Evolutionary conservation across 2,888 invertebrate species (phyloP).

Genomic region (Trissonchulus latispiculum): DNA sequence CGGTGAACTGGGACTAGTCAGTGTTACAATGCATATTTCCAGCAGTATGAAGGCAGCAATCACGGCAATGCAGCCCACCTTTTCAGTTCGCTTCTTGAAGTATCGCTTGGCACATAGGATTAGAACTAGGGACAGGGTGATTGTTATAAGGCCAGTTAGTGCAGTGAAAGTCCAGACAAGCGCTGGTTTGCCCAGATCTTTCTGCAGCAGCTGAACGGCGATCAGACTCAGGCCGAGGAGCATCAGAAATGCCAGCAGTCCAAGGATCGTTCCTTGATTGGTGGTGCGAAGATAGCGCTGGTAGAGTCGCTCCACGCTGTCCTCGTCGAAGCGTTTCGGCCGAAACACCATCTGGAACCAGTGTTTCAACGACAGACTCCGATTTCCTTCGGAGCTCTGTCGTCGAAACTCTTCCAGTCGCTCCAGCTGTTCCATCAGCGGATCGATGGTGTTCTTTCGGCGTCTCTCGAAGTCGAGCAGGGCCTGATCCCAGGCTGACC

Average conservation of each 20-base stretch:
- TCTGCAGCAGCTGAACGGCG: not conserved
- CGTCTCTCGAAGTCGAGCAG: not conserved
- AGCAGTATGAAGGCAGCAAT: not conserved
- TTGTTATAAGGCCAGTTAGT: not conserved
- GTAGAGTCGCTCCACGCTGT: conserved; percentile 69
- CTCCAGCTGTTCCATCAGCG: conserved; percentile 5
- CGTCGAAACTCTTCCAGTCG: conserved; percentile 1
- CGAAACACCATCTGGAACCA: not conserved
- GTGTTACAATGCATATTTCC: not conserved
- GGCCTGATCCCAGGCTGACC: not conserved
- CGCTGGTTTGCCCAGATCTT: not conserved
- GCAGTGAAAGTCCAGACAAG: not conserved
- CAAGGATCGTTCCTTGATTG: not conserved
- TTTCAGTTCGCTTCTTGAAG: not conserved
- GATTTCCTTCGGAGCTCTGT: not conserved
- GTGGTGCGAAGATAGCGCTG: conserved; percentile 63
- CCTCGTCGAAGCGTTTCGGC: conserved; percentile 59
- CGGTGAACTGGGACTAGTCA: not conserved
- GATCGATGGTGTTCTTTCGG: not conserved
- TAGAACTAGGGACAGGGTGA: not conserved
- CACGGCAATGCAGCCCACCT: not conserved
- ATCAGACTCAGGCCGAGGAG: not conserved
- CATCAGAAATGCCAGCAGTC: not conserved
- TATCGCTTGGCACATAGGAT: not conserved
- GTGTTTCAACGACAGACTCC: not conserved